Base-by-base conservation (phyloP, 2,797 vertebrate species). In the Sebastolobus alascanus region DNA sequence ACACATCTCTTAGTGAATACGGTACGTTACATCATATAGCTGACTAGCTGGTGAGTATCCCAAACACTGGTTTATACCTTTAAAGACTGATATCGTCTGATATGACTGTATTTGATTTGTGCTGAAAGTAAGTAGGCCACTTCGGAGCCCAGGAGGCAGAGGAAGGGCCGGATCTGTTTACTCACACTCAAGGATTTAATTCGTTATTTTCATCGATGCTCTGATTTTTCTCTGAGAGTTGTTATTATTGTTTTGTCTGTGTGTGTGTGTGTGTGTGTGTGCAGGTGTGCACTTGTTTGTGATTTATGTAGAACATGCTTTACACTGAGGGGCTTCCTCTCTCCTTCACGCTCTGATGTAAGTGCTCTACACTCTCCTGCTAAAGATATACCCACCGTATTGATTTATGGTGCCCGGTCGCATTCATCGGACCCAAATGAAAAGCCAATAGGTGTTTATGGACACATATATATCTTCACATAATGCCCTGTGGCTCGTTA, bases 391-490 rank as follows among this genome's bases (percentile, higher is more conserved):
- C 60, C 64, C 54, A 29, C 75, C 50, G 16, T 35, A 83, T 66
- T 77, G 87, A 91, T 87, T 89, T 73, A 85, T 37, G 40, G 37
- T 59, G 63, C 78, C 38, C 5, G 4, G 68, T 69, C 10, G 35
- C 77, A 72, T 85, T 88, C 80, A 83, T 88, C 18, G 16, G 46
- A 73, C 76, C 75, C 73, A 89, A 92, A 90, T 92, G 84, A 87
- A 92, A 91, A 90, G 81, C 84, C 85, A 86, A 86, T 88, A 84
- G 84, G 82, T 72, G 78, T 92, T 89, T 89, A 88, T 89, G 82
- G 84, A 90, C 70, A 78, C 64, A 72, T 78, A 85, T 85, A 89
- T 84, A 87, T 88, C 81, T 82, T 61, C 70, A 40, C 75, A 63
- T 83, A 82, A 89, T 67, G 83, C 83, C 66, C 67, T 0, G 64